Conservation (phyloP, 2,113 vertebrate genomes). For the Callipepla squamata region DNA sequence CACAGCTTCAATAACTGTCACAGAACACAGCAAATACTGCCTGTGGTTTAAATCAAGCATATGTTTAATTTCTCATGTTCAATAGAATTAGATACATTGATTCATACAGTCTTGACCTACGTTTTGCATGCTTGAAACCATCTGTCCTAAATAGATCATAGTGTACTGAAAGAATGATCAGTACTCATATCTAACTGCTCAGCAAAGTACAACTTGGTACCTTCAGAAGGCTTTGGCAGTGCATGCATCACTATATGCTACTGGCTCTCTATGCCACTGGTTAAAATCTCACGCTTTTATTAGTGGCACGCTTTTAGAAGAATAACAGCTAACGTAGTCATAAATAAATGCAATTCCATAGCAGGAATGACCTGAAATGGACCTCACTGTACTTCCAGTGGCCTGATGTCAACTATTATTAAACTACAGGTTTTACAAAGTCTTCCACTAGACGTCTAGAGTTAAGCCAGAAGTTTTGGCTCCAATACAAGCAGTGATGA, state of each 20-base stretch:
- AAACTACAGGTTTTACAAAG: conserved; percentile 76
- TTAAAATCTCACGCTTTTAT: background rate
- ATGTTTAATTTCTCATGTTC: background rate
- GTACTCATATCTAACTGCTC: background rate
- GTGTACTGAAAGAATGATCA: background rate
- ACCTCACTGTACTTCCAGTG: conserved; percentile 69
- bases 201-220: background rate
- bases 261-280: background rate
- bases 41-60: background rate
- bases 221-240: background rate
- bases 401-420: conserved; percentile 80
- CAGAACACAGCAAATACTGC: background rate
- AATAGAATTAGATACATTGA: background rate
- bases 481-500: conserved; percentile 88
- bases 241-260: background rate
- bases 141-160: background rate
- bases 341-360: conserved; percentile 22
- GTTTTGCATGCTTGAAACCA: background rate
- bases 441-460: conserved; percentile 81
- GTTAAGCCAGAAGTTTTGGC: conserved; percentile 88
- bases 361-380: conserved; percentile 68
- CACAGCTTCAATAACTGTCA: background rate
- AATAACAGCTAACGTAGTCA: background rate
- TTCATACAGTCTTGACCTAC: background rate
- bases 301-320: background rate